Percentiles rank a stretch among this genome's conserved stretches.
These are phyloP conservation scores for Zapus hudsonius DNA, from an alignment of 2,113 vertebrate genomes.

Conservation along the genomic window DNA sequence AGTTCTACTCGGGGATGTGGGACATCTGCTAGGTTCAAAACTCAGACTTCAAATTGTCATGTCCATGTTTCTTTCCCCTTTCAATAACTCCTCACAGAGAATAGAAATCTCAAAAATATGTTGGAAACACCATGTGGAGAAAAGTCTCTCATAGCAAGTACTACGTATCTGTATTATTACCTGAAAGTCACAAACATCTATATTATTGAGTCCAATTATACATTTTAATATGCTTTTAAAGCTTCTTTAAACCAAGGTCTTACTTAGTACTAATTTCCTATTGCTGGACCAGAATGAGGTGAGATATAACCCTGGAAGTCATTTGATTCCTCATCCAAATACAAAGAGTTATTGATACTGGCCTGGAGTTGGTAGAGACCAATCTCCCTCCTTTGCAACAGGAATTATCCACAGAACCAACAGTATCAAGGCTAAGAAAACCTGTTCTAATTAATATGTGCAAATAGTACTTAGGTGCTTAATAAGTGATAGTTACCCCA, in stretches of 20 bases:
- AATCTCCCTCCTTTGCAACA: background rate
- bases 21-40: background rate
- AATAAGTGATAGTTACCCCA: background rate
- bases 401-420: background rate
- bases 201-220: background rate
- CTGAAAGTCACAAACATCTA: background rate
- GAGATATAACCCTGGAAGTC: fast-evolving
- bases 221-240: conserved; percentile 1
- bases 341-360: background rate
- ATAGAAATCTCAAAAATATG: background rate
- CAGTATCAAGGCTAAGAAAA: background rate
- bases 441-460: background rate
- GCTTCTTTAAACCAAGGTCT: background rate
- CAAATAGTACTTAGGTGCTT: background rate
- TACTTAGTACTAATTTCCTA: background rate
- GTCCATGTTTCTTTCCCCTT: background rate
- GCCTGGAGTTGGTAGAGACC: background rate
- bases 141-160: background rate
- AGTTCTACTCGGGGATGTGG: background rate
- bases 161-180: background rate
- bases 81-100: background rate
- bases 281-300: background rate
- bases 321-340: background rate
- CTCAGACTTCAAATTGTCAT: background rate
- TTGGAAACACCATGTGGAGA: background rate